Evolutionary conservation across 1,140 invertebrate genomes (phyloP).

Genomic region (Macrostomum lignano): DNA sequence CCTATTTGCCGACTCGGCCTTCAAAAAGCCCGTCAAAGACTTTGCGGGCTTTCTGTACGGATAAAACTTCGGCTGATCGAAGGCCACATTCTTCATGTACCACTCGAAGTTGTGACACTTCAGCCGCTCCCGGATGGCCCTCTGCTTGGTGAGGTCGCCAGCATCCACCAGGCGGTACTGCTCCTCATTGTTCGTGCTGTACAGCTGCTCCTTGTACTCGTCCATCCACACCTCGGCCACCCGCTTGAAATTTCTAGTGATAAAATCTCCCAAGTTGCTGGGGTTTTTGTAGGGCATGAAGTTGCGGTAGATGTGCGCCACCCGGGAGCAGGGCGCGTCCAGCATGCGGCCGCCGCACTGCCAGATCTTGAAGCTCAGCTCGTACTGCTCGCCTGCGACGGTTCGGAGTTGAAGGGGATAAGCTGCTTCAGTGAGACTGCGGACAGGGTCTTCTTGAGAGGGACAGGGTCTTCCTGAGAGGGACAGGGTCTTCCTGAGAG

Average conservation of each 20-base stretch:
- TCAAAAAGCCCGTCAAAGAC: no score
- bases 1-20: no score
- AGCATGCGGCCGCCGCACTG: conserved; percentile 37
- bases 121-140: conserved; percentile 39
- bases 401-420: no score
- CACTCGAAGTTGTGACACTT: conserved; percentile 72
- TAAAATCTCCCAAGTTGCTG: conserved; percentile 47
- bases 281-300: conserved; percentile 47
- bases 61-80: conserved; percentile 60
- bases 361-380: conserved; percentile 37
- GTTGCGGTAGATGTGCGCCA: conserved; percentile 34
- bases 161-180: background rate
- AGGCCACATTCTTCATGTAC: conserved; percentile 67
- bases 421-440: no score
- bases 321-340: conserved; percentile 37
- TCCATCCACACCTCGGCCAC: conserved; percentile 41
- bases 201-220: conserved; percentile 65
- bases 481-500: no score
- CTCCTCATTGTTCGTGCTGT: conserved; percentile 38
- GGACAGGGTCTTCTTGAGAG: no score
- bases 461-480: no score
- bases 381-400: conserved; percentile 41
- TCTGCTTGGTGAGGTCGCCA: conserved; percentile 4
- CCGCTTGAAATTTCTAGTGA: conserved; percentile 32
- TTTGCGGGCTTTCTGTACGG: conserved; percentile 31